Evolutionary conservation across 2,888 invertebrate genomes (phyloP).

Genomic region (Clistopyga incitator): DNA sequence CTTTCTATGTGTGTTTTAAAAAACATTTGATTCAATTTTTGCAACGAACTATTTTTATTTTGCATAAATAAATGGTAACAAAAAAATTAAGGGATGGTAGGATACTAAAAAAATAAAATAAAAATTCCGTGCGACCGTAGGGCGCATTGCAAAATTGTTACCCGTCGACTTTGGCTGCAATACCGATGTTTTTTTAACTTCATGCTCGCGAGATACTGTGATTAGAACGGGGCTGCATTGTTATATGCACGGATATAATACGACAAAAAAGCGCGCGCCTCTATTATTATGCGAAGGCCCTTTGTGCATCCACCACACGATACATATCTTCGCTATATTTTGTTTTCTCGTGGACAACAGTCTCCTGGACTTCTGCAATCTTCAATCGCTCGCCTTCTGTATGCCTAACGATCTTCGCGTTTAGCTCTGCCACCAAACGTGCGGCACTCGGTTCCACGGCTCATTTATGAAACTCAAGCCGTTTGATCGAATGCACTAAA

Average conservation of each 20-base stretch:
- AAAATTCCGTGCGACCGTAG: not conserved
- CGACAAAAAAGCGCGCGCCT: conserved; percentile 14
- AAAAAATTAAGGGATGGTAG: not conserved
- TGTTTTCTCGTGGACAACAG: conserved; percentile 36
- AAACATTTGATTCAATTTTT: no score
- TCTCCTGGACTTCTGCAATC: conserved; percentile 44
- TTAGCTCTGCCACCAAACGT: conserved; percentile 20
- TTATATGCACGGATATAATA: conserved; percentile 14
- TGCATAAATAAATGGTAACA: not conserved
- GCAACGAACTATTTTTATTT: not conserved
- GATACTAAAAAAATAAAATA: not conserved
- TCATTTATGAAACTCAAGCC: conserved; percentile 2
- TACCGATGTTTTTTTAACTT: conserved; percentile 5
- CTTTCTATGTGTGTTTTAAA: no score
- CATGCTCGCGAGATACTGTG: conserved; percentile 46
- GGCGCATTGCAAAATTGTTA: not conserved
- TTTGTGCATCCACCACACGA: conserved; percentile 55
- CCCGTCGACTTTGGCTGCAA: not conserved
- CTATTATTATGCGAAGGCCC: conserved; percentile 55
- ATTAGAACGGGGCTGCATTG: conserved; percentile 53
- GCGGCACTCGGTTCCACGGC: not conserved
- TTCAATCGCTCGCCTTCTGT: conserved; percentile 43
- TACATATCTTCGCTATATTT: conserved; percentile 61
- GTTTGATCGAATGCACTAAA: conserved; percentile 6
- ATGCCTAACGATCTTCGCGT: conserved; percentile 47